Evolutionary conservation across 2,888 invertebrate genomes (phyloP), one percentile per base, ranked within the genome.

Genomic region (Hirudinaria manillensis): DNA sequence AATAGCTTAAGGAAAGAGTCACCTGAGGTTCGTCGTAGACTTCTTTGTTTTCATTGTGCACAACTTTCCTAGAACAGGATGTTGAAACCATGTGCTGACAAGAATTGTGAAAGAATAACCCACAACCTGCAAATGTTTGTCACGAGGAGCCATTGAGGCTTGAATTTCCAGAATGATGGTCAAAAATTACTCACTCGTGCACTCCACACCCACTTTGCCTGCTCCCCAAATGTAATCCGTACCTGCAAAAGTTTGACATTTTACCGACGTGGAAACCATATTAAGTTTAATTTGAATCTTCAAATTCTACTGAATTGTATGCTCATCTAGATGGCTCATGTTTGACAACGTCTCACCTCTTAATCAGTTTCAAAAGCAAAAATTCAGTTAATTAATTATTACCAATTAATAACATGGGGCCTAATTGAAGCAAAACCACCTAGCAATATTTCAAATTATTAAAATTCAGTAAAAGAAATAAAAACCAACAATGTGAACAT

Each of bases 221-320:
- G 73, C 67, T 38, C 76, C 76, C 76, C 76, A 76, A 53, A 76
- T 74, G 55, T 76, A 76, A 45, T 76, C 76, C 21, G 32, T 56
- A 61, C 75, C 75, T 75, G 38, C 45, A 45, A 6, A 36, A 6
- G 10, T 36, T 6, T 3, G 10, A 36, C 10, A 36, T 36, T 36
- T 36, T 36, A 10, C 36, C 10, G 10, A 36, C 36, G 10, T 36
- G 36, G n/a, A n/a, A n/a, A n/a, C n/a, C n/a, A n/a, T n/a, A n/a
- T n/a, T n/a, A n/a, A n/a, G n/a, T n/a, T n/a, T n/a, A n/a, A n/a
- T n/a, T n/a, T n/a, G n/a, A n/a, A n/a, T n/a, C n/a, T n/a, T n/a
- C n/a, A n/a, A n/a, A n/a, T n/a, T n/a, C n/a, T n/a, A n/a, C n/a
- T n/a, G n/a, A n/a, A n/a, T n/a, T n/a, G n/a, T n/a, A n/a, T n/a